A percentile compares a stretch with the other conserved stretches of the same genome.
phyloP scores from a whole-genome alignment of 1,140 invertebrate genomes.

The Ylistrum balloti region DNA sequence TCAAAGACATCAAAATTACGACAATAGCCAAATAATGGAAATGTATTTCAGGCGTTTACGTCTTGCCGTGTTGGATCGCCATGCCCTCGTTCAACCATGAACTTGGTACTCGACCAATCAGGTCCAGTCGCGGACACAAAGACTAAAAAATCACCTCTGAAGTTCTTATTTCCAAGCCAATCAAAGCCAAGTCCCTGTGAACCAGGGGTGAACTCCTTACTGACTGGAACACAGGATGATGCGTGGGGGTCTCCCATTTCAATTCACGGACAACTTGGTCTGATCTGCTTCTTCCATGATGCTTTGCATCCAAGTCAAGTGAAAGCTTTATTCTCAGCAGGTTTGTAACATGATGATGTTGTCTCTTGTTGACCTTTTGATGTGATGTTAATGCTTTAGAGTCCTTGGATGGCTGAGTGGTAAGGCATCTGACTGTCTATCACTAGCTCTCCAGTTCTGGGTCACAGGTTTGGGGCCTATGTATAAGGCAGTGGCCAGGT shows the following conservation, averaged over 20 bases:
- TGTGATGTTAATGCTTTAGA: too few relatives aligned
- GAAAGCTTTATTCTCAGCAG: constrained; percentile 80
- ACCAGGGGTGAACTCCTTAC: constrained; percentile 83
- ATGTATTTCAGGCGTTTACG: constrained; percentile 82
- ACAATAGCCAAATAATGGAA: constrained; percentile 24
- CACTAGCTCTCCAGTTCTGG: too few relatives aligned
- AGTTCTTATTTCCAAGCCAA: constrained; percentile 64
- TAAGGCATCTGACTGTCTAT: too few relatives aligned
- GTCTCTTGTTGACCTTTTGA: too few relatives aligned
- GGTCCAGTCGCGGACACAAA: constrained; percentile 51
- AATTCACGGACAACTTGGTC: constrained; percentile 84
- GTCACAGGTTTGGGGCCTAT: too few relatives aligned
- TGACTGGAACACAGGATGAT: constrained; percentile 85
- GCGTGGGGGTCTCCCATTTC: constrained; percentile 82
- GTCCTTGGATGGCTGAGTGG: too few relatives aligned
- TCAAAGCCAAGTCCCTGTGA: constrained; percentile 68
- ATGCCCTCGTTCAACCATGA: constrained; percentile 54
- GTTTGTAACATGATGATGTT: constrained; percentile 69
- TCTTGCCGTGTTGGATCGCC: constrained; percentile 83
- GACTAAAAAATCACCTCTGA: constrained; percentile 68
- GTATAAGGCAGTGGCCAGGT: too few relatives aligned
- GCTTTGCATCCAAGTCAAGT: constrained; percentile 80
- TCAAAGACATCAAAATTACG: too few relatives aligned
- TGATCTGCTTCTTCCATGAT: constrained; percentile 84
- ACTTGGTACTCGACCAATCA: constrained; percentile 50